A percentile compares a stretch with the other conserved stretches of the same genome.
phyloP scores from a whole-genome alignment of 1,140 invertebrate genomes.

The Drosophila sucinea region DNA sequence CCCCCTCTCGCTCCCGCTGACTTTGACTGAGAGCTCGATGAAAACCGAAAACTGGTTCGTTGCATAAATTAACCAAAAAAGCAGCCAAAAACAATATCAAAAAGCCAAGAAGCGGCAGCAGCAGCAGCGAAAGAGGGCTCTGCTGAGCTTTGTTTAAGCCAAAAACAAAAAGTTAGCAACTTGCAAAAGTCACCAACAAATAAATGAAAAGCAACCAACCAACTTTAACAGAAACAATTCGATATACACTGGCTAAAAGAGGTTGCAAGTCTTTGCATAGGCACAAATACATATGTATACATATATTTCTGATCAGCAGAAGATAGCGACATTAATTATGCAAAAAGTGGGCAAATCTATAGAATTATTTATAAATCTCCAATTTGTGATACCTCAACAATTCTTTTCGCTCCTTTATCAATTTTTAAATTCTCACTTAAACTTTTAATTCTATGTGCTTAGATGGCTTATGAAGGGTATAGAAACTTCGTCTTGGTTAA shows the following conservation, averaged over 20 bases:
- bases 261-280: background rate
- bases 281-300: too few relatives aligned
- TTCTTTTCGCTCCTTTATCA: too few relatives aligned
- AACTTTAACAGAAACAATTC: slow-evolving; percentile 54
- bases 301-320: too few relatives aligned
- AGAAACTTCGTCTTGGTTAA: background rate
- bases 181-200: slow-evolving; percentile 70
- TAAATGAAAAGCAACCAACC: slow-evolving; percentile 75
- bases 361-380: too few relatives aligned
- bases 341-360: too few relatives aligned
- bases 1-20: slow-evolving; percentile 21
- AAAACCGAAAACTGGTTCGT: slow-evolving; percentile 72
- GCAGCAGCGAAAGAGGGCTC: slow-evolving; percentile 26
- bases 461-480: background rate
- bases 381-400: too few relatives aligned
- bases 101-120: slow-evolving; percentile 33
- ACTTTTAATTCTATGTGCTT: too few relatives aligned
- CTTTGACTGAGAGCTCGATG: slow-evolving; percentile 43
- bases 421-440: too few relatives aligned
- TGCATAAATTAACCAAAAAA: slow-evolving; percentile 73
- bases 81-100: slow-evolving; percentile 38
- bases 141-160: slow-evolving; percentile 48
- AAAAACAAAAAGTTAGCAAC: slow-evolving; percentile 64
- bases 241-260: background rate
- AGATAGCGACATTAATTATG: too few relatives aligned